Conservation (phyloP, 2,888 invertebrate species). For the Argyresthia goedartella region DNA sequence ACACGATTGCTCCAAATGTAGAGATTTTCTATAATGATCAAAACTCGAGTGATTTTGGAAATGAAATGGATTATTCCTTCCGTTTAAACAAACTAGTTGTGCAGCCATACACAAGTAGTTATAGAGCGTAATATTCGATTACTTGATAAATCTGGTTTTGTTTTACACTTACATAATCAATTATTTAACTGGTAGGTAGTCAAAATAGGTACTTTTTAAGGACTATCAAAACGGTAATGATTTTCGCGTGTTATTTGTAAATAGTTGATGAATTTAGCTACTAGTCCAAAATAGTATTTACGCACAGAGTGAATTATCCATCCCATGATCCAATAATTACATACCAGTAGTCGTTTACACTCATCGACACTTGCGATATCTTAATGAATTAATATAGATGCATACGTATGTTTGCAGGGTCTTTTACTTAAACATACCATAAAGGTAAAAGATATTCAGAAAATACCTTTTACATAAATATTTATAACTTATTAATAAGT, state of each 20-base stretch:
- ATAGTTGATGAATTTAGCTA: too few relatives aligned
- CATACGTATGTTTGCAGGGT: too few relatives aligned
- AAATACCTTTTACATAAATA: too few relatives aligned
- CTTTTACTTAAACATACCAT: too few relatives aligned
- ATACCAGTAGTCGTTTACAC: too few relatives aligned
- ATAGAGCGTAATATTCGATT: neutral
- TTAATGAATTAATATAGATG: too few relatives aligned
- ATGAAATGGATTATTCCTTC: neutral
- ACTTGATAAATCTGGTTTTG: neutral
- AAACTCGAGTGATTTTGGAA: neutral
- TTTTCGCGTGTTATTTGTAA: too few relatives aligned
- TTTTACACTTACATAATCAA: neutral
- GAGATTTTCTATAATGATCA: too few relatives aligned
- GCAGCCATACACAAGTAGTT: constrained; percentile 20
- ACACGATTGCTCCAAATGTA: too few relatives aligned
- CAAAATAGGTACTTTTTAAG: neutral
- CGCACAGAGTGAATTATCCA: neutral
- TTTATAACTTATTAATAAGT: too few relatives aligned
- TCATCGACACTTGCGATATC: too few relatives aligned
- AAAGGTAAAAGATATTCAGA: too few relatives aligned
- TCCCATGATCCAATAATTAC: neutral
- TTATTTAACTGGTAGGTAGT: neutral
- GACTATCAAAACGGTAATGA: neutral
- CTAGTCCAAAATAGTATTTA: neutral
- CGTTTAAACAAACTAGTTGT: constrained; percentile 7